Base-by-base conservation (phyloP, 2,113 vertebrate species). In the Campylorhamphus procurvoides region DNA sequence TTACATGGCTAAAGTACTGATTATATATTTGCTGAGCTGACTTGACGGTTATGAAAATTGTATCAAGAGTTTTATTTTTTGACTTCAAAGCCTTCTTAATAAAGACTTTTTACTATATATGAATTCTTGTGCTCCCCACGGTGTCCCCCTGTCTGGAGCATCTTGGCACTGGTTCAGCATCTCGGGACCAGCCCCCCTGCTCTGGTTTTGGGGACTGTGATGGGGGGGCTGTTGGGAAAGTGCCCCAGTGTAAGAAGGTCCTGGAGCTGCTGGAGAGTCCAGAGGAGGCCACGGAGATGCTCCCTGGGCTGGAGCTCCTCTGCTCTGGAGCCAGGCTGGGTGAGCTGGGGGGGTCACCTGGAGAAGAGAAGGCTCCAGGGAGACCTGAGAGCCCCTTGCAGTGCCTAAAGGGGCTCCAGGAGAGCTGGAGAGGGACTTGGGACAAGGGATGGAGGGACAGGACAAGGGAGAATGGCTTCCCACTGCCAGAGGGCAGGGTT, bases 11-110 rank as follows among this genome's bases (percentile, higher is more conserved):
- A 98, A 98, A 98, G 98, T 98, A 99, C 97, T 98, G 99, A 99
- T 98, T 99, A 99, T 99, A 99, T 99, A 98, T 98, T 97, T 98
- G 97, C 97, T n/a, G n/a, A 98, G 98, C 98, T 99, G 98, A 98
- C 98, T 99, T 98, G 98, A 98, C 97, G 98, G 98, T 99, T 99
- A 98, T 97, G 99, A 99, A 99, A 98, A 99, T 99, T 99, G 98
- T 99, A 99, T 99, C 98, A 98, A 99, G 99, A 99, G 99, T 99
- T 99, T 99, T 99, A 99, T 99, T 99, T 99, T 99, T 99, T 98
- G 97, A 98, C 97, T 97, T 98, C 97, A 98, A 97, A 99, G 98
- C 99, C 99, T 99, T 99, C 99, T 99, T 99, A 99, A 99, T 99
- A 99, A 99, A 99, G 98, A 98, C 97, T 98, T 98, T 98, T 98